These are phyloP conservation scores for Phocoena phocoena DNA, from an alignment of 2,113 vertebrate genomes.

Conservation along the genomic window DNA sequence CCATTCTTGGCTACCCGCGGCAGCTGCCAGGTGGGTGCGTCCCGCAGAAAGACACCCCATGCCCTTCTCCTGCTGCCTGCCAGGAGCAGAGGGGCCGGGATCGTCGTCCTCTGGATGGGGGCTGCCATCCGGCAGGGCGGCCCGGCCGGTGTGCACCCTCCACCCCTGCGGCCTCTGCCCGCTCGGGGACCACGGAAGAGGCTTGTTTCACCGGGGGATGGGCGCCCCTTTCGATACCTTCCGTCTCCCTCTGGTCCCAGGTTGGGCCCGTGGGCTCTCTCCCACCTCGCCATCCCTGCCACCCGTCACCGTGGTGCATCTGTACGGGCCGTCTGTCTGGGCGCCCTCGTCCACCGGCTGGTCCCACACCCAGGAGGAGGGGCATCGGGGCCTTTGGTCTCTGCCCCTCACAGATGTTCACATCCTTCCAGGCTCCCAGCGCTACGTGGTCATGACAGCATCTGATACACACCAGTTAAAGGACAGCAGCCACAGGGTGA, in stretches of 20 bases:
- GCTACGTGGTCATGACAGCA: slow-evolving; percentile 88
- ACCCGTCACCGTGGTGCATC: fast-evolving
- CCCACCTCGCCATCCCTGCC: neutral
- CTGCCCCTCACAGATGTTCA: neutral
- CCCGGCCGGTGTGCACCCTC: fast-evolving
- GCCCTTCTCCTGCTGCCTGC: neutral
- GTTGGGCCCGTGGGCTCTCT: fast-evolving
- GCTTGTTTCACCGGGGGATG: fast-evolving
- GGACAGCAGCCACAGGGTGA: slow-evolving; percentile 84
- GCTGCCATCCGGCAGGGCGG: neutral
- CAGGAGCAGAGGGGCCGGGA: neutral
- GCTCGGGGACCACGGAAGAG: fast-evolving
- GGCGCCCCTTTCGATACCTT: fast-evolving
- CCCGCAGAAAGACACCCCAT: fast-evolving
- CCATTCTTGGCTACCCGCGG: slow-evolving; percentile 93
- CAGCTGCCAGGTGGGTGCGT: slow-evolving; percentile 91
- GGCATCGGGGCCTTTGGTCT: fast-evolving
- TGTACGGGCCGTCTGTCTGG: fast-evolving
- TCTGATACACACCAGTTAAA: slow-evolving; percentile 92
- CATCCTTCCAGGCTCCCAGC: slow-evolving; percentile 89
- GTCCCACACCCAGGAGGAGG: neutral
- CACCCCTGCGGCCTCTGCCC: fast-evolving
- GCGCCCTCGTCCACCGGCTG: fast-evolving
- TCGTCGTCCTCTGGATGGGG: neutral
- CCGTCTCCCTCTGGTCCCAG: neutral